Base-by-base conservation (phyloP, 2,888 invertebrate species). In the Blera fallax region DNA sequence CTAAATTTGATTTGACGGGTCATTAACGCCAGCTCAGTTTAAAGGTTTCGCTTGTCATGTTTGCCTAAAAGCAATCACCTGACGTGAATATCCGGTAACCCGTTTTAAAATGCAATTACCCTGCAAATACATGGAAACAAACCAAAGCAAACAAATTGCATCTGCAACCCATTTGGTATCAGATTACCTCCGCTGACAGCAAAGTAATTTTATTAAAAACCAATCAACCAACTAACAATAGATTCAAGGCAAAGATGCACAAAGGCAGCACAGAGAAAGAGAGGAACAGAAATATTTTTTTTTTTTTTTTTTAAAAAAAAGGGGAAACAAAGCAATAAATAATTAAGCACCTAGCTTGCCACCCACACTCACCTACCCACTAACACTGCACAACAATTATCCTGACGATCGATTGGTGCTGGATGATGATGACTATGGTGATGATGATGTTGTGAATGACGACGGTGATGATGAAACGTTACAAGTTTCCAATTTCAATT, bases 401-500 rank as follows among this genome's bases (percentile, higher is more conserved):
- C 74, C 58, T 70, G 73, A 43, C 64, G 37, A 79, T 79, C 48
- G 69, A 70, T 74, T 70, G 64, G 10, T 37, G 21, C 43, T 69
- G 16, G 10, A 67, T 62, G 67, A 74, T 54, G 50, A 48, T 48
- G 56, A 70, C n/a, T 45, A 72, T 40, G 65, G 43, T 40, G 69
- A 76, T n/a, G 74, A 50, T 16, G n/a, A 34, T 40, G 58, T 52
- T 8, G 65, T 54, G 27, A 60, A 67, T 54, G 76, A 48, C 27
- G 65, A 43, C 32, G 45, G 14, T 60, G 64, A 74, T 79, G 74
- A 74, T 74, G 70, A 70, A 85, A 81, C 56, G 85, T 85, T 85
- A 77, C 76, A 81, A 77, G 77, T 80, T 81, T 85, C 81, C 80
- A 85, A 85, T 85, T 85, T 85, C 85, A 81, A 81, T 85, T 81